phyloP scores from a whole-genome alignment of 2,797 vertebrate species.

The Periophthalmus magnuspinnatus region DNA sequence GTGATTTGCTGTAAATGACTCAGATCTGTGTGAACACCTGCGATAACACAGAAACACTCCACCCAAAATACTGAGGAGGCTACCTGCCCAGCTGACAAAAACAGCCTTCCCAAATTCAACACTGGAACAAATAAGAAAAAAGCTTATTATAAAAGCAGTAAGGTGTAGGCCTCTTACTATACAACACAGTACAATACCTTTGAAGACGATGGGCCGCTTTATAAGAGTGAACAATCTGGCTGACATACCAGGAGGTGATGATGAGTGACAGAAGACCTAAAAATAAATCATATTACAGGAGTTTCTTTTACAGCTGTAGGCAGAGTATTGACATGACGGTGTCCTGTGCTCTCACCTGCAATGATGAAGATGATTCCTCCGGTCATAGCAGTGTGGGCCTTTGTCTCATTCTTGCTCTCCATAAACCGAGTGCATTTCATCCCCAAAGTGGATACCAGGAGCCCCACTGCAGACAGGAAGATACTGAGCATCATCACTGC shows the following conservation, averaged over 20 bases:
- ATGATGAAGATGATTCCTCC: conserved; percentile 85
- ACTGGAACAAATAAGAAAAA: conserved; percentile 56
- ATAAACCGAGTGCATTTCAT: conserved; percentile 93
- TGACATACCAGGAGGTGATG: conserved; percentile 72
- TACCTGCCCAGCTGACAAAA: conserved; percentile 86
- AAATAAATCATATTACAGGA: conserved; percentile 7
- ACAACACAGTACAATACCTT: conserved; percentile 32
- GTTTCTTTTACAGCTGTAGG: not conserved
- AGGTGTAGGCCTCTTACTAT: not conserved
- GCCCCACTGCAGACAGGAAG: conserved; percentile 77
- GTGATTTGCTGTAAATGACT: conserved; percentile 32
- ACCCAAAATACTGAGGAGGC: conserved; percentile 81
- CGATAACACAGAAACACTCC: conserved; percentile 84
- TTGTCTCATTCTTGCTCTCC: conserved; percentile 79
- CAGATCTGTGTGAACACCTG: conserved; percentile 60
- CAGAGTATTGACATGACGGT: not conserved
- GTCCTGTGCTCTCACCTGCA: conserved; percentile 75
- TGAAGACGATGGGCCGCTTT: conserved; percentile 20
- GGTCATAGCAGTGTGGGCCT: conserved; percentile 76
- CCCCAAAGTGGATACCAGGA: conserved; percentile 80
- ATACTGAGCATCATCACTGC: conserved; percentile 85
- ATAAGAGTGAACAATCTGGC: conserved; percentile 46
- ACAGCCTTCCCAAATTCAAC: conserved; percentile 88
- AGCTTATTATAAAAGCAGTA: not conserved
- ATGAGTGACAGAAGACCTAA: conserved; percentile 65